Conservation (phyloP, 2,113 vertebrate species). For the Penelope pileata region DNA sequence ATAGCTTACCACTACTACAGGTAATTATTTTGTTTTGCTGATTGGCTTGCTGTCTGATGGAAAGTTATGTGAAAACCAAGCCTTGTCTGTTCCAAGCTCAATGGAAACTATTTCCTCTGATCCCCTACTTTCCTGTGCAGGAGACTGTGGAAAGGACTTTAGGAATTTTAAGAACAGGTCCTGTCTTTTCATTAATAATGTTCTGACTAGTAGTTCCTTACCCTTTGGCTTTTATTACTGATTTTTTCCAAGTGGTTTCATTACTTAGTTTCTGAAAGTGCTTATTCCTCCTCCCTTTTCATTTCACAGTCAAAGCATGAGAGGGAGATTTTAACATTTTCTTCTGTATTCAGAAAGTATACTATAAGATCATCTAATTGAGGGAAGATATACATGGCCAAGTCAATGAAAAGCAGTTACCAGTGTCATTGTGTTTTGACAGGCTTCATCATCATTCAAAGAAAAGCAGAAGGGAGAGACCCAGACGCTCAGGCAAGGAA, state of each 20-base stretch:
- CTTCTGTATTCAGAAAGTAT: background rate
- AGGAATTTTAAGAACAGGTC: background rate
- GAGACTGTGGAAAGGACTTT: background rate
- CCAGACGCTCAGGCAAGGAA: constrained; percentile 80
- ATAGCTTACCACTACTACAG: constrained; percentile 61
- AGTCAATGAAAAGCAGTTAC: background rate
- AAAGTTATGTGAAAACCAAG: constrained; percentile 2
- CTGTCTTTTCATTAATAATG: constrained; percentile 9
- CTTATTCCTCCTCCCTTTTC: background rate
- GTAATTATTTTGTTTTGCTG: constrained; percentile 54
- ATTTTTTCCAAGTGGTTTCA: background rate
- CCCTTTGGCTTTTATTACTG: background rate
- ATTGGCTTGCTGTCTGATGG: constrained; percentile 34
- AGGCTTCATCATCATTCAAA: constrained; percentile 89
- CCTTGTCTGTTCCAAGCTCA: background rate
- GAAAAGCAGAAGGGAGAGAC: constrained; percentile 86
- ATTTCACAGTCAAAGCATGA: background rate
- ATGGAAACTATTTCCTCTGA: background rate
- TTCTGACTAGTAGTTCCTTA: constrained; percentile 8
- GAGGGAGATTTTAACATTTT: background rate
- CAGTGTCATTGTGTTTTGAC: constrained; percentile 49
- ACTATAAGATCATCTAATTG: background rate
- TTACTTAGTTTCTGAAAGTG: background rate
- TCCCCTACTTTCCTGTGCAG: background rate
- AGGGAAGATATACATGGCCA: background rate